These are phyloP conservation scores for Parazoanthus atlanticus DNA, from an alignment of 92 coral and sea anemone genomes.

Conservation along the genomic window DNA sequence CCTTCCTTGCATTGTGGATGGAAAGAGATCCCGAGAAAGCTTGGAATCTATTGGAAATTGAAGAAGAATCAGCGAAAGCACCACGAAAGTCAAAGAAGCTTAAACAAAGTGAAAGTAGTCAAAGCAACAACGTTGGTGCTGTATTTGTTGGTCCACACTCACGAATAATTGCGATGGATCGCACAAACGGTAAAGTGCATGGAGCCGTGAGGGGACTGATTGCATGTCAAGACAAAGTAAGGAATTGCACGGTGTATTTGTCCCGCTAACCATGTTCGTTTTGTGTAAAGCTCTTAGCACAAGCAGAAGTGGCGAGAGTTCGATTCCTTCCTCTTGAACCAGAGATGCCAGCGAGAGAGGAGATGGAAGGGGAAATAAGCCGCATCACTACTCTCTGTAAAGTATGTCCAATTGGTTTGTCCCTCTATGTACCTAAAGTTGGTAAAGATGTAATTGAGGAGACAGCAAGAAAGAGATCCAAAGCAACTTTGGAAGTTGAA, in stretches of 20 bases:
- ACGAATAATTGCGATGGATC: slow-evolving; percentile 66
- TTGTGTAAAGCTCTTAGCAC: slow-evolving; percentile 68
- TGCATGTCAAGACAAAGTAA: slow-evolving; percentile 57
- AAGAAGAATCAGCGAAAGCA: background rate
- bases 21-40: slow-evolving; percentile 43
- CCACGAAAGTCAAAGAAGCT: background rate
- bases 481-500: background rate
- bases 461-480: background rate
- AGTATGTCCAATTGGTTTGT: background rate
- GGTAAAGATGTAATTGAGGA: background rate
- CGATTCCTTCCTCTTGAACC: slow-evolving; percentile 69
- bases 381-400: background rate
- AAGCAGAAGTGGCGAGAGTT: slow-evolving; percentile 58
- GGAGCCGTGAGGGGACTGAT: slow-evolving; percentile 65
- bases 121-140: slow-evolving; percentile 60
- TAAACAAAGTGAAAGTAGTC: background rate
- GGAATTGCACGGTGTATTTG: slow-evolving; percentile 59
- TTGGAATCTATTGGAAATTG: background rate
- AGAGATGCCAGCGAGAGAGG: slow-evolving; percentile 12
- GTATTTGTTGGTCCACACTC: slow-evolving; percentile 63
- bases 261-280: slow-evolving; percentile 75
- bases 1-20: slow-evolving; percentile 51
- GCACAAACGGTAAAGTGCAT: slow-evolving; percentile 66
- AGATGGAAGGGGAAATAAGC: background rate
- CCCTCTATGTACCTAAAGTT: background rate